These are phyloP conservation scores for Platygyra sinensis DNA, from an alignment of 64 coral and sea anemone genomes.

Conservation along the genomic window DNA sequence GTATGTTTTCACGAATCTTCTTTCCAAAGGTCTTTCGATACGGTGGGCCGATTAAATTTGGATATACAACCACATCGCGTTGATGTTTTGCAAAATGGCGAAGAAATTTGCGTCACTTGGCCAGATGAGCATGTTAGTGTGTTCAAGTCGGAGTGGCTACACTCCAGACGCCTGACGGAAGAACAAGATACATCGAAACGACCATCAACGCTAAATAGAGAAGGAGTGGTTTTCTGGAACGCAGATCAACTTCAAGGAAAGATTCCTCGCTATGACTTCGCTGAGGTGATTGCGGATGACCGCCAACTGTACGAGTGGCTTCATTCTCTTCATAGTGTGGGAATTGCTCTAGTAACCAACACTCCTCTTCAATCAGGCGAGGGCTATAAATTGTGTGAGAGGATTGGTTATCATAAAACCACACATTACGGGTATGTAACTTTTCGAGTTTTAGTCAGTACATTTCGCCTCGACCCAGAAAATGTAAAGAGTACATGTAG, in stretches of 20 bases:
- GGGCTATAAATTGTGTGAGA: neutral
- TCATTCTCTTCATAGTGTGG: slow-evolving; percentile 39
- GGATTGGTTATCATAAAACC: slow-evolving; percentile 57
- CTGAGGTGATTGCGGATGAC: slow-evolving; percentile 29
- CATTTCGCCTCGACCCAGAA: no score
- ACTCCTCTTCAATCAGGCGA: slow-evolving; percentile 20
- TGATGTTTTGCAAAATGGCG: slow-evolving; percentile 36
- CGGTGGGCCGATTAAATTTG: slow-evolving; percentile 41
- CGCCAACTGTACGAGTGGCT: slow-evolving; percentile 60
- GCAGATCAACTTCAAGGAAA: slow-evolving; percentile 44
- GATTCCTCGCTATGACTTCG: slow-evolving; percentile 39
- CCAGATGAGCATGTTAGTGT: slow-evolving; percentile 71
- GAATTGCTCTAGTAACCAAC: slow-evolving; percentile 53
- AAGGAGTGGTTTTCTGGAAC: no score
- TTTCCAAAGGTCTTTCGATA: slow-evolving; percentile 46
- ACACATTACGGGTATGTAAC: slow-evolving; percentile 83
- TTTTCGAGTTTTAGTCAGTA: neutral
- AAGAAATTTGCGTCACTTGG: slow-evolving; percentile 52
- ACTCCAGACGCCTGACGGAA: slow-evolving; percentile 42
- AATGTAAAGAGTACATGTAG: no score
- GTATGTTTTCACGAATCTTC: slow-evolving; percentile 50
- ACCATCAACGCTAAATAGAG: neutral
- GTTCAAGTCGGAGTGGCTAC: slow-evolving; percentile 66
- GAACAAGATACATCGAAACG: neutral
- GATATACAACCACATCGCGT: slow-evolving; percentile 40